A percentile compares a stretch with the other conserved stretches of the same genome.
phyloP scores from a whole-genome alignment of 2,113 vertebrate genomes.

The Larimichthys polyactis region DNA sequence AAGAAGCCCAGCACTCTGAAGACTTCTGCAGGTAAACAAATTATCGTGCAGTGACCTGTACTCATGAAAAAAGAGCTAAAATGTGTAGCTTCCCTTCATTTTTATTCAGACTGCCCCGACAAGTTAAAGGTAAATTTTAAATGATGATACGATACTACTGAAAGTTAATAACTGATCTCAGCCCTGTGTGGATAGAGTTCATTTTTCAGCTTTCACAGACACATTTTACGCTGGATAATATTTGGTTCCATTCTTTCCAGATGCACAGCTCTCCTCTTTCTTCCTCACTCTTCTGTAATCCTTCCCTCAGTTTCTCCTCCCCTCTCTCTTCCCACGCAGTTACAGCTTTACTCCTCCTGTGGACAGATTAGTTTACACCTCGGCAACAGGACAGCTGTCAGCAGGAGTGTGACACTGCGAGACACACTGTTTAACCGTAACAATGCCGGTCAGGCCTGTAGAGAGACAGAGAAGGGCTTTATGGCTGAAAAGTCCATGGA shows the following conservation, averaged over 20 bases:
- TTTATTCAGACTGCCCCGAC: no score
- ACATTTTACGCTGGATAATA: not conserved
- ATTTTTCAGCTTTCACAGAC: not conserved
- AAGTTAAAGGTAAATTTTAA: no score
- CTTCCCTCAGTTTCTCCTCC: not conserved
- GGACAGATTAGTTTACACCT: constrained; percentile 44
- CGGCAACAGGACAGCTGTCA: constrained; percentile 53
- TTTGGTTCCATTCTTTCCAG: not conserved
- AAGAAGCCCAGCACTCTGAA: constrained; percentile 86
- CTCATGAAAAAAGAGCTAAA: no score
- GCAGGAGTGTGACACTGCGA: constrained; percentile 23
- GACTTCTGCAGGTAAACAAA: constrained; percentile 87
- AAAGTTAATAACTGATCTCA: no score
- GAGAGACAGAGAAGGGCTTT: constrained; percentile 34
- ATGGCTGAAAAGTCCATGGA: constrained; percentile 34
- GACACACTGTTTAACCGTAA: constrained; percentile 23
- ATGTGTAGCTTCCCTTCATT: no score
- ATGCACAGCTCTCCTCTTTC: not conserved
- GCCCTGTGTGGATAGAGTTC: not conserved
- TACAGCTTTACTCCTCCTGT: not conserved
- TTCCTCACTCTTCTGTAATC: constrained; percentile 46
- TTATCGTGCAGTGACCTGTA: no score
- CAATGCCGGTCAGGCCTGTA: constrained; percentile 19
- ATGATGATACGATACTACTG: no score
- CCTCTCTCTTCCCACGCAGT: not conserved